Evolutionary conservation across 2,888 invertebrate species (phyloP).

Genomic region (Aquatica leii): DNA sequence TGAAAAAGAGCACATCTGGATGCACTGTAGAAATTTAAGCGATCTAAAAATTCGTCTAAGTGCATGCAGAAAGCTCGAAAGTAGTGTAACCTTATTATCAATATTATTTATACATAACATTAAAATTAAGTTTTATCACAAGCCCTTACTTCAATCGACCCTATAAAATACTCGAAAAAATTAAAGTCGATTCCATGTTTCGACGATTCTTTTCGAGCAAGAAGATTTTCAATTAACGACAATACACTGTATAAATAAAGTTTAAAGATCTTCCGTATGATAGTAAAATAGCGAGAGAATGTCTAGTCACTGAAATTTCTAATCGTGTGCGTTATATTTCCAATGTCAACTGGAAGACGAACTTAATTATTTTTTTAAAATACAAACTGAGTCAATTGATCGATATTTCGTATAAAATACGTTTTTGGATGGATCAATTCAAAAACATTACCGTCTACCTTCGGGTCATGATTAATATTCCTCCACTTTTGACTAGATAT

Average conservation of each 20-base stretch:
- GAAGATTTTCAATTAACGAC: not conserved
- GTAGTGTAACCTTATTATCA: slow-evolving; percentile 18
- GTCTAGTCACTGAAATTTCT: too few relatives aligned
- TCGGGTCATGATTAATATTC: too few relatives aligned
- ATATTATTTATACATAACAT: slow-evolving; percentile 20
- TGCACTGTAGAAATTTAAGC: slow-evolving; percentile 19
- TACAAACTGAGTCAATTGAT: too few relatives aligned
- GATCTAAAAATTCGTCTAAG: slow-evolving; percentile 3
- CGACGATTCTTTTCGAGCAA: not conserved
- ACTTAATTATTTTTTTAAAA: too few relatives aligned
- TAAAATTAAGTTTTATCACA: slow-evolving; percentile 34
- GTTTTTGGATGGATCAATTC: too few relatives aligned
- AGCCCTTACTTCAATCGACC: slow-evolving; percentile 25
- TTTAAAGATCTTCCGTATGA: not conserved
- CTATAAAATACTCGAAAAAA: slow-evolving; percentile 9
- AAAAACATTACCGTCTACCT: too few relatives aligned
- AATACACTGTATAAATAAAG: slow-evolving; percentile 9
- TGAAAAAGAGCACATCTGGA: slow-evolving; percentile 22
- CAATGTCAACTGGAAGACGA: too few relatives aligned
- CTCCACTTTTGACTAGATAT: not conserved
- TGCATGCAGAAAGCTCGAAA: slow-evolving; percentile 21
- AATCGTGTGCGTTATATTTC: too few relatives aligned
- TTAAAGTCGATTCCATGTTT: not conserved
- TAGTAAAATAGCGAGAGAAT: too few relatives aligned
- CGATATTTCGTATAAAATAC: too few relatives aligned